These are phyloP conservation scores for Oopsacas minuta DNA, from an alignment of 37 sponge, comb jelly and placozoan genomes.

Conservation along the genomic window DNA sequence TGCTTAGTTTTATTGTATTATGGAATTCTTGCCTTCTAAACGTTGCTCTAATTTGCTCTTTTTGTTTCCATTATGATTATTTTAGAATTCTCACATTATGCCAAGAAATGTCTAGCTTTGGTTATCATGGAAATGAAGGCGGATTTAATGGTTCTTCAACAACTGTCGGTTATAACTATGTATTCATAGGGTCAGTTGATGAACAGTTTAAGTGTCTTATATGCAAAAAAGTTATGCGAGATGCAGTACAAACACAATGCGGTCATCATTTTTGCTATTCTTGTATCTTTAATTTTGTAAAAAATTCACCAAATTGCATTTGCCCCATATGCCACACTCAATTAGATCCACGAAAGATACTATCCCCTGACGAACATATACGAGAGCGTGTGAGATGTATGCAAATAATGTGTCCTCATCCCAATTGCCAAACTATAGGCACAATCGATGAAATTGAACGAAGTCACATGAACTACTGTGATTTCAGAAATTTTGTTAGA, in stretches of 20 bases:
- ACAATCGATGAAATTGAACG: background rate
- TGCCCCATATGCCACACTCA: background rate
- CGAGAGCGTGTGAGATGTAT: background rate
- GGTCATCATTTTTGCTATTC: background rate
- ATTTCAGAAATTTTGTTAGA: no score
- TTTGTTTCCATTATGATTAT: no score
- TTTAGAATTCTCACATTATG: no score
- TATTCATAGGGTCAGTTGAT: background rate
- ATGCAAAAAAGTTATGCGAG: background rate
- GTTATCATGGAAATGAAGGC: no score
- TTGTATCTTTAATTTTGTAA: background rate
- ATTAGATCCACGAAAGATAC: no score
- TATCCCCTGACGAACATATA: background rate
- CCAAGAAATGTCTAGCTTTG: no score
- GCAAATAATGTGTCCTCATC: background rate
- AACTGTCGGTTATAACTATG: background rate
- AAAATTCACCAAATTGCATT: background rate
- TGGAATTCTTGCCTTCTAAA: no score
- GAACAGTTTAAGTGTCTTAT: background rate
- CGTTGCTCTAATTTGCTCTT: no score
- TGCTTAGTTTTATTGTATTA: no score
- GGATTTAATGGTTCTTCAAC: no score
- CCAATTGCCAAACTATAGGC: background rate
- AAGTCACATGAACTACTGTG: no score
- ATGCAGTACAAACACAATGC: background rate